Percentiles rank a stretch among this genome's conserved stretches.
phyloP scores from a whole-genome alignment of 2,797 vertebrate genomes.

The Pangasius sanitwongsei region DNA sequence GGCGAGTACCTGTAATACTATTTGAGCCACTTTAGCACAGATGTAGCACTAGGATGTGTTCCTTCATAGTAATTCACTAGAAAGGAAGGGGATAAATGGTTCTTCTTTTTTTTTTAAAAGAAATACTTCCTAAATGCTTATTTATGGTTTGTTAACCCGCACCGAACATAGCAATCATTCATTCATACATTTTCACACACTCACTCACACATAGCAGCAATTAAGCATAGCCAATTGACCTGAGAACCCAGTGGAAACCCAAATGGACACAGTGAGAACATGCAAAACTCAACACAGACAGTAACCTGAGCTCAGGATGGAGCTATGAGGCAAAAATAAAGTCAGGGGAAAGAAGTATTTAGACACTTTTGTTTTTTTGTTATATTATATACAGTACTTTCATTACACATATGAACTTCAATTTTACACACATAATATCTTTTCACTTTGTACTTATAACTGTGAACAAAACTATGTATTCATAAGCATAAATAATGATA shows the following conservation, averaged over 20 bases:
- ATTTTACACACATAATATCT: background rate
- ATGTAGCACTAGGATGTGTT: constrained; percentile 48
- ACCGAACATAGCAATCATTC: background rate
- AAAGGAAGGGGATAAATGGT: background rate
- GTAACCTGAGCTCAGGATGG: background rate
- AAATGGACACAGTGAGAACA: background rate
- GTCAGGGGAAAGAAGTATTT: background rate
- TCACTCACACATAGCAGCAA: background rate
- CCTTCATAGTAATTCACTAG: constrained; percentile 39
- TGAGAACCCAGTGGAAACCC: background rate
- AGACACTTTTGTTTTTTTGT: background rate
- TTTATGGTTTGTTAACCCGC: background rate
- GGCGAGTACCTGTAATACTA: constrained; percentile 66
- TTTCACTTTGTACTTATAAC: background rate
- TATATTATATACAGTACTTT: background rate
- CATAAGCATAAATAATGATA: background rate
- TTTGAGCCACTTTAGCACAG: constrained; percentile 54
- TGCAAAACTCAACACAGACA: background rate
- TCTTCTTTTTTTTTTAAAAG: background rate
- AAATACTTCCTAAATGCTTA: background rate
- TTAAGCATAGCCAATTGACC: background rate
- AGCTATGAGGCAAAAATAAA: background rate
- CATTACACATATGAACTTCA: background rate
- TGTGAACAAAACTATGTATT: background rate
- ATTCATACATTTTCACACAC: background rate